A percentile compares a stretch with the other conserved stretches of the same genome.
phyloP scores from a whole-genome alignment of 2,888 invertebrate genomes.

The Drosophila tanythrix region DNA sequence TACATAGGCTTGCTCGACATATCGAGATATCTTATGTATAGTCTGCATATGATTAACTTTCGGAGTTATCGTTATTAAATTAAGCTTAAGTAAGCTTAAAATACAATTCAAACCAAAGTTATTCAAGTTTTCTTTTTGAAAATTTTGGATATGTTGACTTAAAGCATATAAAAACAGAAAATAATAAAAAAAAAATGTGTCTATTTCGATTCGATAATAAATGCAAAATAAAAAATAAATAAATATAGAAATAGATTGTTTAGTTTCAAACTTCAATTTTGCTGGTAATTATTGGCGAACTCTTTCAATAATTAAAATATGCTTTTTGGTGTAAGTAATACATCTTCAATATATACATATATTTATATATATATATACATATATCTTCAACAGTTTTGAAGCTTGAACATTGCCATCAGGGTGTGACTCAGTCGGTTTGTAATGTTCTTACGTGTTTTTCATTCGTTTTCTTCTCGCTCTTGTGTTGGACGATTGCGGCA shows the following conservation, averaged over 20 bases:
- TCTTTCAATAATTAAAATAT: not conserved
- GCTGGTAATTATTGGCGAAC: not conserved
- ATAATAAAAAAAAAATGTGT: not conserved
- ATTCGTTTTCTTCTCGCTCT: conserved; percentile 25
- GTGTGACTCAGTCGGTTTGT: not conserved
- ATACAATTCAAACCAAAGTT: no score
- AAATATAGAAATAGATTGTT: not conserved
- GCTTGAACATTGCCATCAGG: not conserved
- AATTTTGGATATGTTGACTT: no score
- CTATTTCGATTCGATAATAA: not conserved
- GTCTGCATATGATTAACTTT: not conserved
- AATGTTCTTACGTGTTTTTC: conserved; percentile 12
- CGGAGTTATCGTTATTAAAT: not conserved
- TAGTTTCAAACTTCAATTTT: not conserved
- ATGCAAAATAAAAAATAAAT: not conserved
- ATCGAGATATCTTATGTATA: not conserved
- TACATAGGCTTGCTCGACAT: no score
- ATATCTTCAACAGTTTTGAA: no score
- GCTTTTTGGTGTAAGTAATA: not conserved
- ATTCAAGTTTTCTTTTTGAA: no score
- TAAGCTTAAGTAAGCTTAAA: no score
- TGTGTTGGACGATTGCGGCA: conserved; percentile 44
- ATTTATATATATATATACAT: not conserved
- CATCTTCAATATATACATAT: not conserved
- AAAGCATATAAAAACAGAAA: not conserved